phyloP scores from a whole-genome alignment of 2,797 vertebrate genomes.

The Rhabdophis nuchalis region DNA sequence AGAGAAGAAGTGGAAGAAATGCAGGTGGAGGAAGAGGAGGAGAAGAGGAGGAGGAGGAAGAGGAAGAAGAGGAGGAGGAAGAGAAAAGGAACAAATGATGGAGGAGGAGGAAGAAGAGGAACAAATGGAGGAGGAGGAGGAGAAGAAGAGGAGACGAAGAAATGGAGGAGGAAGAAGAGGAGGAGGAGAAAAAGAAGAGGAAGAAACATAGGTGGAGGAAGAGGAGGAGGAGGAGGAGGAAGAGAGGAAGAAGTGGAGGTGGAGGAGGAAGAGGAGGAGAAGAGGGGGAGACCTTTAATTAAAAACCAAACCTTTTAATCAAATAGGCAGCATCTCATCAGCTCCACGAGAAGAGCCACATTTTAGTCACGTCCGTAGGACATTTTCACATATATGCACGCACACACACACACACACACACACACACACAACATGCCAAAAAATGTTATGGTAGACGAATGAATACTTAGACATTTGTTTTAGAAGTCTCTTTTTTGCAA shows the following conservation, averaged over 20 bases:
- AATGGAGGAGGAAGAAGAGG: no score
- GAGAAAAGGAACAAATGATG: conserved; percentile 11
- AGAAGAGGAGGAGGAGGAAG: no score
- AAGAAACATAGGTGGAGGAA: no score
- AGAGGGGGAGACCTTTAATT: neutral
- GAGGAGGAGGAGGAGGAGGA: no score
- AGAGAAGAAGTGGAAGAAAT: no score
- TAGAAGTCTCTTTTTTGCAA: neutral
- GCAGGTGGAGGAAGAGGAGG: no score
- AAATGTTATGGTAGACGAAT: conserved; percentile 36
- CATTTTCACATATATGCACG: neutral
- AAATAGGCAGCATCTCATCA: neutral
- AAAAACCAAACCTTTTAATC: neutral
- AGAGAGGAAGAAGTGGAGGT: no score
- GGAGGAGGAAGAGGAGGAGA: no score
- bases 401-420: conserved; percentile 14
- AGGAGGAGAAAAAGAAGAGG: rapidly evolving
- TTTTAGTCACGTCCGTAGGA: neutral
- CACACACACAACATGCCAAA: conserved; percentile 53
- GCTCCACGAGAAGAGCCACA: rapidly evolving
- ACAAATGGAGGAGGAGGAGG: no score
- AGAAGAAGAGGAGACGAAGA: no score
- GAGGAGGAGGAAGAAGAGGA: neutral
- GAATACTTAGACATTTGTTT: conserved; percentile 8
- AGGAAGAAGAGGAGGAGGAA: neutral